Evolutionary conservation across 2,888 invertebrate species (phyloP).

Genomic region (Mycalesis mineus): DNA sequence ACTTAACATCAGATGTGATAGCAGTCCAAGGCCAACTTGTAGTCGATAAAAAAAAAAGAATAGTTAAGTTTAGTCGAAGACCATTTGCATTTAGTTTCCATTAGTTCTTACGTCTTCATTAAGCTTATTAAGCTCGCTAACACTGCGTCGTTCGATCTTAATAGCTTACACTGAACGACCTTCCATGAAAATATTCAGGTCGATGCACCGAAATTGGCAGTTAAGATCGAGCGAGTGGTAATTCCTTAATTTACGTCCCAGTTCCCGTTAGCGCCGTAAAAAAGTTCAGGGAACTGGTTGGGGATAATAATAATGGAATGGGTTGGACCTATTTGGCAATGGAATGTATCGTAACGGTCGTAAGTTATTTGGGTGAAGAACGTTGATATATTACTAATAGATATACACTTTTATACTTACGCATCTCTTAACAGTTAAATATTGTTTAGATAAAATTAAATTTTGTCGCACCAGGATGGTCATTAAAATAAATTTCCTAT

Average conservation of each 20-base stretch:
- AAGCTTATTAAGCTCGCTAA: slow-evolving; percentile 9
- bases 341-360: slow-evolving; percentile 51
- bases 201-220: slow-evolving; percentile 29
- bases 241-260: slow-evolving; percentile 25
- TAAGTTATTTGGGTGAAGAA: slow-evolving; percentile 60
- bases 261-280: slow-evolving; percentile 26
- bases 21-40: too few relatives aligned
- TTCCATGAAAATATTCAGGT: slow-evolving; percentile 26
- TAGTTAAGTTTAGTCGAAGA: not conserved
- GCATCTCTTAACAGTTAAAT: too few relatives aligned
- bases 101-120: slow-evolving; percentile 9
- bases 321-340: slow-evolving; percentile 57
- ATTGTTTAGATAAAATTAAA: too few relatives aligned
- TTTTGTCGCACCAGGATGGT: too few relatives aligned
- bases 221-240: slow-evolving; percentile 20
- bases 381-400: not conserved
- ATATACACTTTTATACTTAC: not conserved
- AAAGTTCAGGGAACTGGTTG: slow-evolving; percentile 21
- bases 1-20: too few relatives aligned
- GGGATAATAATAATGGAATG: slow-evolving; percentile 26
- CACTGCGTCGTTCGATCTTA: not conserved
- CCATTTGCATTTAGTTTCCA: slow-evolving; percentile 8
- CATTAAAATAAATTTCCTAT: too few relatives aligned
- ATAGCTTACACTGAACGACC: slow-evolving; percentile 11
- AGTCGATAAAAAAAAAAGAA: too few relatives aligned